Evolutionary conservation across 2,888 invertebrate genomes (phyloP), one percentile per base, ranked within the genome.

Genomic region (Papilio demoleus): DNA sequence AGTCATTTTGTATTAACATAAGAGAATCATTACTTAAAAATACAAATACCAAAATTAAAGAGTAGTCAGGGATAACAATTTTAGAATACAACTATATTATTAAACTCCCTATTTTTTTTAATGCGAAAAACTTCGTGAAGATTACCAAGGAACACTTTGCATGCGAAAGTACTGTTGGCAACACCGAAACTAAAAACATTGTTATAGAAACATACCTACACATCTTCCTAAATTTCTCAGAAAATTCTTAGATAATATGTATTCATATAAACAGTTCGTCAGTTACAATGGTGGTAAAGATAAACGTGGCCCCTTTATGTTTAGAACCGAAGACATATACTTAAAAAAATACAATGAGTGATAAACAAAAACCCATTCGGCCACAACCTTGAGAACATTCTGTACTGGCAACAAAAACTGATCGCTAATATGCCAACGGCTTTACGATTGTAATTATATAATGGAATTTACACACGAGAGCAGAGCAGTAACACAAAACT

Each of bases 361-460:
- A 61, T 67, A 53, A 61, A 67, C 61, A 68, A 68, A 63, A 67
- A 56, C 53, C 45, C 19, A 56, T 42, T 38, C 19, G 36, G 12
- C 63, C 9, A 17, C 38, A 69, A 53, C 68, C 68, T 69, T 69
- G 68, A 65, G 42, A 53, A 69, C 31, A 69, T 69, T 60, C 40
- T 60, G 40, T 31, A 61, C 68, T 69, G 60, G 24, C 59, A 64
- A 69, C 64, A 65, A 65, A 65, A 65, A 69, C 38, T 47, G 47
- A 27, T 24, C 60, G 22, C 42, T 60, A 64, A 64, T 68, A 60
- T 65, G 68, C 50, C 65, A 68, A 59, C 59, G 50, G 38, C 67
- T 42, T 17, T 42, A 58, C 38, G 19, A 59, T 36, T 62, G 34
- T 60, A 59, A 64, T 65, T 68, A 65, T 22, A 50, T 65, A 61